Evolutionary conservation across 2,113 vertebrate genomes (phyloP).

Genomic region (Arothron firmamentum): DNA sequence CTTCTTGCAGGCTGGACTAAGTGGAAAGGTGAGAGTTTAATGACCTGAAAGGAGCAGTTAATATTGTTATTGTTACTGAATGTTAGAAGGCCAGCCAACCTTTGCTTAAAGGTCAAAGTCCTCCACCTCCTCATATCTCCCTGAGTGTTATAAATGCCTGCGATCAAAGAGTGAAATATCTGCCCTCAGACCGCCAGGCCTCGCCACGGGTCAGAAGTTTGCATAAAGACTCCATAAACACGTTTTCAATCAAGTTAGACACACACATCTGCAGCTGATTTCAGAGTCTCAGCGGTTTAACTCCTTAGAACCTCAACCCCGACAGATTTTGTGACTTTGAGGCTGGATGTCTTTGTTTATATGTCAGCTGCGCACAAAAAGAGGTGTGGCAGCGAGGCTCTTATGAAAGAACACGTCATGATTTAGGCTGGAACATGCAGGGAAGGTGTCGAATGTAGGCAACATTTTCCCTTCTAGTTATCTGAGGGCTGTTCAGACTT

Average conservation of each 20-base stretch:
- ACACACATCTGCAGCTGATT: background rate
- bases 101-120: conserved; percentile 33
- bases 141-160: background rate
- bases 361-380: conserved; percentile 10
- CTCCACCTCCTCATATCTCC: conserved; percentile 9
- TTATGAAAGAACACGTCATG: background rate
- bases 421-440: too few species aligned
- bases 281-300: background rate
- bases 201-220: background rate
- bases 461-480: background rate
- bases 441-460: too few species aligned
- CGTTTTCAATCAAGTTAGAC: background rate
- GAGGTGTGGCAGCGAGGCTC: background rate
- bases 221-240: background rate
- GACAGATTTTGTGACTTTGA: conserved; percentile 25
- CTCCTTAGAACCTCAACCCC: conserved; percentile 12
- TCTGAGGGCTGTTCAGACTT: background rate
- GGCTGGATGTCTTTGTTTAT: conserved; percentile 26
- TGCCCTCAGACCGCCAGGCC: conserved; percentile 1
- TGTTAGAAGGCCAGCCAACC: background rate
- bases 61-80: background rate
- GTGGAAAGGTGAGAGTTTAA: background rate
- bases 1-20: background rate
- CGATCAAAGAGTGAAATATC: conserved; percentile 22
- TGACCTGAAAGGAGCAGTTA: background rate